Percentiles rank a stretch among this genome's conserved stretches.
These are phyloP conservation scores for Tridacna crocea DNA, from an alignment of 2,888 invertebrate species.

Conservation along the genomic window DNA sequence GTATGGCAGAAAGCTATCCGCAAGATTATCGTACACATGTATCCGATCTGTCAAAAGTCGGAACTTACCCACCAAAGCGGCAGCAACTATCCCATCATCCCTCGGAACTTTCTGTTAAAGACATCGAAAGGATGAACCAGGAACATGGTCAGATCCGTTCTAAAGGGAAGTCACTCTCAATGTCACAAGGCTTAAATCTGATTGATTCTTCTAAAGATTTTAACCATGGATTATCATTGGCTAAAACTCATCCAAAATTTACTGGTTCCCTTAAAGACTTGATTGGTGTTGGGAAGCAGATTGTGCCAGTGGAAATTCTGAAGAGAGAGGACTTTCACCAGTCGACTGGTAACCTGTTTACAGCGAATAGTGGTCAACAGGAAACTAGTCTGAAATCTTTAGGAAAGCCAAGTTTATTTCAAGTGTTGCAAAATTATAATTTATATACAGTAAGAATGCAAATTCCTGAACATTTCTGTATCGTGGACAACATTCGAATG, in stretches of 20 bases:
- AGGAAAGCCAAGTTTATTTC: constrained; percentile 70
- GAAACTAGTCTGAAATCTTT: constrained; percentile 56
- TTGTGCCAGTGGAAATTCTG: constrained; percentile 63
- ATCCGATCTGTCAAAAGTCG: neutral
- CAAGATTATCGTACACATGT: neutral
- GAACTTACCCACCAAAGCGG: constrained; percentile 24
- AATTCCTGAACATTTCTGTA: constrained; percentile 58
- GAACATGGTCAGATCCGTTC: constrained; percentile 28
- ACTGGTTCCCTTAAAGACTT: constrained; percentile 61
- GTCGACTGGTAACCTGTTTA: constrained; percentile 39
- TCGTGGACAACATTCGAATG: constrained; percentile 60
- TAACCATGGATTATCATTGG: constrained; percentile 39
- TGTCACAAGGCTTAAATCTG: constrained; percentile 60
- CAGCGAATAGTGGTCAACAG: constrained; percentile 15
- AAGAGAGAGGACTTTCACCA: constrained; percentile 47
- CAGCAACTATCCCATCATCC: constrained; percentile 42
- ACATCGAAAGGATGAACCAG: constrained; percentile 26
- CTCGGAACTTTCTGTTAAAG: constrained; percentile 44
- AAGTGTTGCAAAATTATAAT: constrained; percentile 73
- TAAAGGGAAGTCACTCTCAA: constrained; percentile 61
- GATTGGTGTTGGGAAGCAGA: constrained; percentile 48
- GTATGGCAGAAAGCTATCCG: constrained; percentile 12
- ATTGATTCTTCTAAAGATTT: constrained; percentile 30
- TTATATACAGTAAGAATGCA: constrained; percentile 66
- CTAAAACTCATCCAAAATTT: constrained; percentile 56